These are phyloP conservation scores for Lordiphosa mommai DNA, from an alignment of 1,140 invertebrate genomes.

Conservation along the genomic window DNA sequence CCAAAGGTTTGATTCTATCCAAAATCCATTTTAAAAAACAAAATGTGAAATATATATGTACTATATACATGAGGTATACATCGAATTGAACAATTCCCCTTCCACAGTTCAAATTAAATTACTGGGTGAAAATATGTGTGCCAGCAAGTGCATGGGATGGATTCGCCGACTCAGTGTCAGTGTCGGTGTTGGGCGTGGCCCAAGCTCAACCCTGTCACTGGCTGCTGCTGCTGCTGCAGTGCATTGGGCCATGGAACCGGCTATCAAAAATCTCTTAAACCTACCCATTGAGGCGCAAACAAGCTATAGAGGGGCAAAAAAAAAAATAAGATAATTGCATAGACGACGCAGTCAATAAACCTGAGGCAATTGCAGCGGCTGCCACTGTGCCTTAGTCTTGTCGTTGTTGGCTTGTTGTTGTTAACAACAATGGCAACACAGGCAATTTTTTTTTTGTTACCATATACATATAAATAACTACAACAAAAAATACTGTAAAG, in stretches of 20 bases:
- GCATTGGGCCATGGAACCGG: constrained; percentile 31
- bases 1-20: no score
- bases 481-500: constrained; percentile 45
- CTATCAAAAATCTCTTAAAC: constrained; percentile 23
- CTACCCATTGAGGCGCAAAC: constrained; percentile 33
- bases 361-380: constrained; percentile 19
- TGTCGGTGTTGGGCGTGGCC: constrained; percentile 11
- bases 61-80: no score
- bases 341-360: constrained; percentile 66
- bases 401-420: constrained; percentile 14
- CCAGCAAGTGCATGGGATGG: constrained; percentile 43
- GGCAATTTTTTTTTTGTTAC: constrained; percentile 27
- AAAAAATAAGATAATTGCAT: constrained; percentile 52
- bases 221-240: constrained; percentile 15
- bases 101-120: constrained; percentile 19
- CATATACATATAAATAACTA: constrained; percentile 11
- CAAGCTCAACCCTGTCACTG: constrained; percentile 14
- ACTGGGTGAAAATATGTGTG: constrained; percentile 59
- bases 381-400: constrained; percentile 17
- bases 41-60: no score
- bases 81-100: no score
- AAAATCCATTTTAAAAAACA: no score
- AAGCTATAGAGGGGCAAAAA: constrained; percentile 21
- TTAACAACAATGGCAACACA: constrained; percentile 45
- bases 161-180: constrained; percentile 15